These are phyloP conservation scores for Zingel zingel DNA, from an alignment of 2,113 vertebrate species.

Conservation along the genomic window DNA sequence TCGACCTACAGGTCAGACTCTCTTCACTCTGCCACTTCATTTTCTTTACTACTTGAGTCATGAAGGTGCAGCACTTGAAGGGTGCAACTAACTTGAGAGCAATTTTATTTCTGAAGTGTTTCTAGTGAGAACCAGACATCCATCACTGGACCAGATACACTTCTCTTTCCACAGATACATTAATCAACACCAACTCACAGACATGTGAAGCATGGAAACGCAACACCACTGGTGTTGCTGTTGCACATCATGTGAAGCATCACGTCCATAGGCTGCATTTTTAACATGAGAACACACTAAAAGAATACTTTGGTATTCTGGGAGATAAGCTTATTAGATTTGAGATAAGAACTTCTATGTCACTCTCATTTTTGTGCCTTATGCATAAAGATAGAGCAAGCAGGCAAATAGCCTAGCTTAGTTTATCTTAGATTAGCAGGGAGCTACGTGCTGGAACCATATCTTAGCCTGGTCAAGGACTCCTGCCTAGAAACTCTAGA, in stretches of 20 bases:
- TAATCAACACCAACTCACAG: background rate
- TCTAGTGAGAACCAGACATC: constrained; percentile 1
- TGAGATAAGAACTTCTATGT: background rate
- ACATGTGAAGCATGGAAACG: background rate
- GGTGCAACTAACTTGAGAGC: constrained; percentile 10
- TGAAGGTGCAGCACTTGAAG: background rate
- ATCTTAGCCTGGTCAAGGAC: background rate
- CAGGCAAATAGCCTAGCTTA: background rate
- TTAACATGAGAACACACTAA: background rate
- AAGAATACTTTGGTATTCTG: background rate
- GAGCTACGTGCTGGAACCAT: background rate
- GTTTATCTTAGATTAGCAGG: background rate
- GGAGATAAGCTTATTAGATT: background rate
- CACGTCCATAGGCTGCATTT: background rate
- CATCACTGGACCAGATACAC: background rate
- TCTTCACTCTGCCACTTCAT: constrained; percentile 26
- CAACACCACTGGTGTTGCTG: background rate
- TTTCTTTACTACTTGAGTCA: constrained; percentile 11
- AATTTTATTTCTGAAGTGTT: background rate
- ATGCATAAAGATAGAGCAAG: background rate
- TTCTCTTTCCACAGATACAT: background rate
- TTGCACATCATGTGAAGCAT: background rate
- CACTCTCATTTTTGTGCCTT: background rate
- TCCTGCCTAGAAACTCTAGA: no score
- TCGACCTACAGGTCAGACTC: constrained; percentile 20